These are phyloP conservation scores for Mormyrus proboscirostris DNA, from an alignment of 2,797 vertebrate species.

Conservation along the genomic window DNA sequence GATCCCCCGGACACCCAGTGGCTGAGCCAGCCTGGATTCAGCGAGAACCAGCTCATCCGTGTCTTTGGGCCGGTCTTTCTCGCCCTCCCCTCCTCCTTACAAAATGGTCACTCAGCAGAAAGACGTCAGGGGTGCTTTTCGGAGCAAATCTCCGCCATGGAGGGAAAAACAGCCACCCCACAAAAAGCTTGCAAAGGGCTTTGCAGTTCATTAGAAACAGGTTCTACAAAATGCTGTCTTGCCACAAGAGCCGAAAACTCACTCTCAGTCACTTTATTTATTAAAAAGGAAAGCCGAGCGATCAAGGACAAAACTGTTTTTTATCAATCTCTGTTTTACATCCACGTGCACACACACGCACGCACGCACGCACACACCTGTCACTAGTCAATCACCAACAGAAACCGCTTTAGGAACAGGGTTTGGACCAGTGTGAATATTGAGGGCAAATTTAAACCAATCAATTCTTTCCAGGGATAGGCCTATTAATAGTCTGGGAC, in stretches of 20 bases:
- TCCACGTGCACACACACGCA: not conserved
- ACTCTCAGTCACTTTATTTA: not conserved
- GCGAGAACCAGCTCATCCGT: not conserved
- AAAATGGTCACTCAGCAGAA: not conserved
- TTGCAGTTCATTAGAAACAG: not conserved
- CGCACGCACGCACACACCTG: not conserved
- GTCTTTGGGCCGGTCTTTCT: not conserved
- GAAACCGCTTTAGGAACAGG: not conserved
- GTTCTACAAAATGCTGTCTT: not conserved
- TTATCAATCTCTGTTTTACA: not conserved
- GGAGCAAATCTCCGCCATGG: not conserved
- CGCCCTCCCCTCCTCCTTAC: not conserved
- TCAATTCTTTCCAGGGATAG: slow-evolving; percentile 6
- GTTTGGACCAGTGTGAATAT: not conserved
- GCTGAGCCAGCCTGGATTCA: not conserved
- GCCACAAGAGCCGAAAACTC: not conserved
- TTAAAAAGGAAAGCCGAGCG: not conserved
- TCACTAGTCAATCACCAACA: not conserved
- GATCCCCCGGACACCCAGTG: not conserved
- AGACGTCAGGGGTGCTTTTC: not conserved
- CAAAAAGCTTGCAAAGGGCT: not conserved
- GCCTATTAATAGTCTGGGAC: not conserved
- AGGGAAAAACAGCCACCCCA: not conserved
- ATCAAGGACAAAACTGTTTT: not conserved
- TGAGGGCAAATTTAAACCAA: not conserved